Evolutionary conservation across 2,113 vertebrate species (phyloP).

Genomic region (Cariama cristata): DNA sequence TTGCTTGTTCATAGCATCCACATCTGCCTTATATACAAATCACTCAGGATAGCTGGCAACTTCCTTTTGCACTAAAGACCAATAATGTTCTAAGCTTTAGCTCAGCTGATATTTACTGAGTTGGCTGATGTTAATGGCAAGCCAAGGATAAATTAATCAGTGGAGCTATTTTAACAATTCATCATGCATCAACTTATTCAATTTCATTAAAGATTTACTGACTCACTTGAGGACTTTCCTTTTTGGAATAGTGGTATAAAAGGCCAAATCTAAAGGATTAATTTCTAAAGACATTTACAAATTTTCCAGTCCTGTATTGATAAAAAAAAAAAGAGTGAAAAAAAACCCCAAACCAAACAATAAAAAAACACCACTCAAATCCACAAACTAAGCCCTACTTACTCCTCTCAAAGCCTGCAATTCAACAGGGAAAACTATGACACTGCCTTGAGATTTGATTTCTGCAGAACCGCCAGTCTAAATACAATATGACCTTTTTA

Average conservation of each 20-base stretch:
- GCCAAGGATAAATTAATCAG: conserved; percentile 6
- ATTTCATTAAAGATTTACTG: conserved; percentile 22
- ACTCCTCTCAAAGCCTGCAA: neutral
- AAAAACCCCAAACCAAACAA: neutral
- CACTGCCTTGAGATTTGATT: neutral
- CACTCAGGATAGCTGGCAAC: neutral
- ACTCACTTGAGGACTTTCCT: neutral
- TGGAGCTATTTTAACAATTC: neutral
- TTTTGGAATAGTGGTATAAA: neutral
- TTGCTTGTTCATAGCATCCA: neutral
- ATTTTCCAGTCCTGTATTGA: neutral
- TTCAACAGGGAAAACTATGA: neutral
- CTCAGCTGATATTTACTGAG: neutral
- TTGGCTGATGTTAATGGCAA: neutral
- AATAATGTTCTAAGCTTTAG: neutral
- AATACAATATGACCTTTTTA: neutral
- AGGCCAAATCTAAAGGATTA: neutral
- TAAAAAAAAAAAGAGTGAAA: neutral
- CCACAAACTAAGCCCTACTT: neutral
- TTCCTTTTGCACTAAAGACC: neutral
- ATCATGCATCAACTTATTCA: neutral
- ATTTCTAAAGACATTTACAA: neutral
- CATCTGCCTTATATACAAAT: neutral
- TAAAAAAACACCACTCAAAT: rapidly evolving
- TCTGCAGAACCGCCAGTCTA: neutral